Evolutionary conservation across 2,888 invertebrate genomes (phyloP).

Genomic region (Alcis repandata): DNA sequence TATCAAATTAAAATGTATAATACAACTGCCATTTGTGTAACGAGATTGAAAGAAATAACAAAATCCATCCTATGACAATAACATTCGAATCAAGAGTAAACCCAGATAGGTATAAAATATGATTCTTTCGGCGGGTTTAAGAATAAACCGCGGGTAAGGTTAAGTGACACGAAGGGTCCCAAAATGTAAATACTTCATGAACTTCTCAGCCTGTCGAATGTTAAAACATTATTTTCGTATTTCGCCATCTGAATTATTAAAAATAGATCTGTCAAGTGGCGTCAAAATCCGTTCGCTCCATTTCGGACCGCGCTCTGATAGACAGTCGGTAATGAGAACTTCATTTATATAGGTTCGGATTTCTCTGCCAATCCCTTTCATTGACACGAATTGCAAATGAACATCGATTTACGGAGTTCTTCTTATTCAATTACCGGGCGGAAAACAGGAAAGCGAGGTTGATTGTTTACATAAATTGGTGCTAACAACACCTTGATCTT

Average conservation of each 20-base stretch:
- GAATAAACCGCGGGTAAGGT: conserved; percentile 23
- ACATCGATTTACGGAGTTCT: conserved; percentile 48
- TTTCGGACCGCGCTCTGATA: conserved; percentile 53
- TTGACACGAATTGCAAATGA: conserved; percentile 59
- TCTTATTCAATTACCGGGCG: conserved; percentile 48
- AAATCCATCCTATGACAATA: conserved; percentile 2
- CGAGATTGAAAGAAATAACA: neutral
- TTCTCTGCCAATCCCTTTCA: conserved; percentile 55
- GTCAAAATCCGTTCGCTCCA: conserved; percentile 57
- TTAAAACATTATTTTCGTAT: conserved; percentile 40
- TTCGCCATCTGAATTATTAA: conserved; percentile 50
- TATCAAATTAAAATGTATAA: no score
- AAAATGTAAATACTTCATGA: conserved; percentile 42
- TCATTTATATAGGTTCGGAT: conserved; percentile 53
- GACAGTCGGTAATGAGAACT: conserved; percentile 62
- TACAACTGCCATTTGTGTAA: neutral
- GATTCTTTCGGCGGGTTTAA: conserved; percentile 13
- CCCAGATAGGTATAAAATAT: conserved; percentile 1
- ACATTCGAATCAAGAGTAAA: conserved; percentile 22
- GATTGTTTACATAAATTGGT: conserved; percentile 28
- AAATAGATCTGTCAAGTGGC: conserved; percentile 58
- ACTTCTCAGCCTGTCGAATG: conserved; percentile 26
- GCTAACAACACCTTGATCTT: conserved; percentile 1
- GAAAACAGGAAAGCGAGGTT: conserved; percentile 39
- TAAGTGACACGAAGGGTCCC: conserved; percentile 27